phyloP scores from a whole-genome alignment of 2,888 invertebrate genomes.

The Dendrolimus houi region DNA sequence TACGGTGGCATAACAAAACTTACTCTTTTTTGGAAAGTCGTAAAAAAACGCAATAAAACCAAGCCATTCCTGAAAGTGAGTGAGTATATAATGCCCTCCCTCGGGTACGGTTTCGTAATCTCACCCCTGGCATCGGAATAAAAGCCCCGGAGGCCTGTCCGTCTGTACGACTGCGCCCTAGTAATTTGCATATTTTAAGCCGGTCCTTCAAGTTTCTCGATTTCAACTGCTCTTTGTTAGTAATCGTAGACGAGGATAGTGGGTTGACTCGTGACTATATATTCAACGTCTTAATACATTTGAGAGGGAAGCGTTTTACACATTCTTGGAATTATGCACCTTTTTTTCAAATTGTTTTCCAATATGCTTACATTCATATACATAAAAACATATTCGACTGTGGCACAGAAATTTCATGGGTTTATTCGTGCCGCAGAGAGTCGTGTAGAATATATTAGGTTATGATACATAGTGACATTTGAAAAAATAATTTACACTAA shows the following conservation, averaged over 20 bases:
- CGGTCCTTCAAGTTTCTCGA: background rate
- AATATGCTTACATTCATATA: too few species aligned
- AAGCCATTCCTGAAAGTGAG: background rate
- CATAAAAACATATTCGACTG: too few species aligned
- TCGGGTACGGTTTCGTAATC: background rate
- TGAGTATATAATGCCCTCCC: background rate
- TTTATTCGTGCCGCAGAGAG: too few species aligned
- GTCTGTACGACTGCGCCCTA: background rate
- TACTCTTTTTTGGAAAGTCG: too few species aligned
- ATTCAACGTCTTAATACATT: background rate
- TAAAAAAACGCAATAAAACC: background rate
- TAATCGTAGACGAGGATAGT: background rate
- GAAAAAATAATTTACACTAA: too few species aligned
- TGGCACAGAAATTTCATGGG: too few species aligned
- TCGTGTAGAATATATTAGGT: too few species aligned
- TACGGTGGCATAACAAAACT: too few species aligned
- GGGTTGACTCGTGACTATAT: background rate
- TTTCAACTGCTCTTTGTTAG: background rate
- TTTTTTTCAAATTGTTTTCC: too few species aligned
- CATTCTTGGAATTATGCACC: too few species aligned
- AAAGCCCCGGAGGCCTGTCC: background rate
- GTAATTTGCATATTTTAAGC: background rate
- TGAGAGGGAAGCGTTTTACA: background rate
- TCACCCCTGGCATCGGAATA: background rate
- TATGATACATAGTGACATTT: too few species aligned